These are phyloP conservation scores for Myripristis murdjan DNA, from an alignment of 2,797 vertebrate species.

Conservation along the genomic window DNA sequence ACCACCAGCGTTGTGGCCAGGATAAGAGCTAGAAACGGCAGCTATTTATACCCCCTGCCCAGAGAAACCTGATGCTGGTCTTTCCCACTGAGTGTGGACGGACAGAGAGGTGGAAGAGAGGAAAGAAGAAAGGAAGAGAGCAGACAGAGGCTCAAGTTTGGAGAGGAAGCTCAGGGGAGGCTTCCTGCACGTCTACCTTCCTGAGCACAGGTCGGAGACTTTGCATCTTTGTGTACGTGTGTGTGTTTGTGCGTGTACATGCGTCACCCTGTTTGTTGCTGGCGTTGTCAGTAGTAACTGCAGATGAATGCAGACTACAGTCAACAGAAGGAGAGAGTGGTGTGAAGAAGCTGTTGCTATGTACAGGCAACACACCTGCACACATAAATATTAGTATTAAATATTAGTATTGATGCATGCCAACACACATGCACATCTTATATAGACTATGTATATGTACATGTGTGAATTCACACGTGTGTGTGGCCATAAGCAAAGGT, in stretches of 20 bases:
- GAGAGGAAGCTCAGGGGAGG: slow-evolving; percentile 57
- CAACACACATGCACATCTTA: slow-evolving; percentile 12
- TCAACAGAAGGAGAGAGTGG: slow-evolving; percentile 35
- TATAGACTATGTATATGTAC: background rate
- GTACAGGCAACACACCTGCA: background rate
- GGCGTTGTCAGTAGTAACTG: slow-evolving; percentile 10
- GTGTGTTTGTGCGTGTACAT: slow-evolving; percentile 5
- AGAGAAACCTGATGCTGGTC: slow-evolving; percentile 76
- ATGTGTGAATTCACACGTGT: slow-evolving; percentile 45
- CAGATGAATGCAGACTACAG: slow-evolving; percentile 49
- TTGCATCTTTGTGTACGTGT: no score
- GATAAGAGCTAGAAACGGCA: slow-evolving; percentile 65
- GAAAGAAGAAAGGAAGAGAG: slow-evolving; percentile 31
- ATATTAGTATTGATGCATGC: no score
- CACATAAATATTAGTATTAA: background rate
- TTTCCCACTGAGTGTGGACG: slow-evolving; percentile 70
- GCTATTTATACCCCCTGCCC: slow-evolving; percentile 75
- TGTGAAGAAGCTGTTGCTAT: background rate
- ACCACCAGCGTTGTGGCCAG: slow-evolving; percentile 64
- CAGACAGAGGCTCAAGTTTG: slow-evolving; percentile 37
- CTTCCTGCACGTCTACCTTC: slow-evolving; percentile 65
- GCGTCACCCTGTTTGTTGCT: slow-evolving; percentile 65
- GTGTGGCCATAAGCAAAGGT: slow-evolving; percentile 72
- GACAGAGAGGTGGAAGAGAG: slow-evolving; percentile 37
- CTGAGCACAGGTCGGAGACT: slow-evolving; percentile 29